phyloP scores from a whole-genome alignment of 2,113 vertebrate species.

The Echinops telfairi region DNA sequence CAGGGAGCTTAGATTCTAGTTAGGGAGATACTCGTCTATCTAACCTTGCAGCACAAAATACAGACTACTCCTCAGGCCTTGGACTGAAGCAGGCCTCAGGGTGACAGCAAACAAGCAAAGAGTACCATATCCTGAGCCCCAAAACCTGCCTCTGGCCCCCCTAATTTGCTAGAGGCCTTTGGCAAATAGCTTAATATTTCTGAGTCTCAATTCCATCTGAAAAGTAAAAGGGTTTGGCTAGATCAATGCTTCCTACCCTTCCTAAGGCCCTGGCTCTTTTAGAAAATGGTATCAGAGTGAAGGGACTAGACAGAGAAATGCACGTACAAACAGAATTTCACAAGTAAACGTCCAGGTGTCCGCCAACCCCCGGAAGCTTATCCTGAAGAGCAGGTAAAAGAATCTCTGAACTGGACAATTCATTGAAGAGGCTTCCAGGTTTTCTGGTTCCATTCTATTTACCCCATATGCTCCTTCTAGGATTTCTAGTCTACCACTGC shows the following conservation, averaged over 20 bases:
- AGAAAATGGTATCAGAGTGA: background rate
- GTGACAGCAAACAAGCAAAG: background rate
- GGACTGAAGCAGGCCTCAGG: background rate
- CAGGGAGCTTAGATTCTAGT: background rate
- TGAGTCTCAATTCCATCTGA: background rate
- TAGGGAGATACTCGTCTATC: background rate
- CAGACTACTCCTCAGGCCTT: background rate
- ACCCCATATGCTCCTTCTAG: background rate
- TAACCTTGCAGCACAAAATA: background rate
- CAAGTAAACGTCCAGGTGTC: background rate
- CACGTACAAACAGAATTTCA: background rate
- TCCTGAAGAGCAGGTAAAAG: background rate
- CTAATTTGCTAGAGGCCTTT: background rate
- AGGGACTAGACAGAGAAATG: background rate
- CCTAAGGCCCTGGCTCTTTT: background rate
- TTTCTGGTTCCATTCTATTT: background rate
- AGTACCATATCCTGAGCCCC: background rate
- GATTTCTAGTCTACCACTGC: background rate
- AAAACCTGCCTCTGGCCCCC: background rate
- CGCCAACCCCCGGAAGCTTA: background rate
- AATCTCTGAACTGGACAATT: background rate
- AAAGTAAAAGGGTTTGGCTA: background rate
- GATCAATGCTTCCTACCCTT: background rate
- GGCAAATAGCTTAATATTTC: background rate
- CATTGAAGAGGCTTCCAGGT: background rate